Conservation (phyloP, 2,888 invertebrate species). For the Stratiomys singularior region DNA sequence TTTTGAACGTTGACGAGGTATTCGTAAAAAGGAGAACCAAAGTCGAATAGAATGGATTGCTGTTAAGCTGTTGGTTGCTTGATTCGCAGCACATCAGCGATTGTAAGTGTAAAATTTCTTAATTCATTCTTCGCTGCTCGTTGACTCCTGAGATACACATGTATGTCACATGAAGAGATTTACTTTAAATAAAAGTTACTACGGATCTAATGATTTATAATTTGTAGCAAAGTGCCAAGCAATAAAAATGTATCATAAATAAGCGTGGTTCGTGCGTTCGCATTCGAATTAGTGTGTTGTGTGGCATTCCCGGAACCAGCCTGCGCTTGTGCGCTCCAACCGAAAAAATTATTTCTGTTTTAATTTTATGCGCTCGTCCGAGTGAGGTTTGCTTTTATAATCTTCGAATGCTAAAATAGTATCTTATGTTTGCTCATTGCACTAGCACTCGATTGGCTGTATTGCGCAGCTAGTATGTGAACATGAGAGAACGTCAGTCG, state of each 20-base stretch:
- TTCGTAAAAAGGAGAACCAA: not conserved
- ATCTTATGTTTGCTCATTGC: no score
- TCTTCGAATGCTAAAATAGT: no score
- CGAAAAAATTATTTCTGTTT: no score
- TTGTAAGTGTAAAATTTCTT: not conserved
- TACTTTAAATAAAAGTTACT: not conserved
- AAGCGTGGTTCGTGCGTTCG: not conserved
- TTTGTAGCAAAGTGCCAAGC: conserved; percentile 18
- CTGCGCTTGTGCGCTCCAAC: not conserved
- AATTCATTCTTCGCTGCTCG: conserved; percentile 19
- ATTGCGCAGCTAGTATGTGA: no score
- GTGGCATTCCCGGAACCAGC: no score
- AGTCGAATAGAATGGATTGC: no score
- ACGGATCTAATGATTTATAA: conserved; percentile 32
- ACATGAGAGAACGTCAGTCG: no score
- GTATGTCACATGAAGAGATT: not conserved
- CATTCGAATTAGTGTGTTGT: no score
- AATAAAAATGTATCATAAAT: conserved; percentile 39
- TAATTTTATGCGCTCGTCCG: no score
- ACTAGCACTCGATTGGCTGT: no score
- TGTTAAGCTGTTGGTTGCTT: not conserved
- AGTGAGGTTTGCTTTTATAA: no score
- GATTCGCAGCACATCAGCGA: not conserved
- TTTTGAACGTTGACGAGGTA: not conserved
- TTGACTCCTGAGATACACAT: not conserved